A percentile compares a stretch with the other conserved stretches of the same genome.
Evolutionary conservation across 2,113 vertebrate species (phyloP).

Genomic region (Phylloscopus trochilus): DNA sequence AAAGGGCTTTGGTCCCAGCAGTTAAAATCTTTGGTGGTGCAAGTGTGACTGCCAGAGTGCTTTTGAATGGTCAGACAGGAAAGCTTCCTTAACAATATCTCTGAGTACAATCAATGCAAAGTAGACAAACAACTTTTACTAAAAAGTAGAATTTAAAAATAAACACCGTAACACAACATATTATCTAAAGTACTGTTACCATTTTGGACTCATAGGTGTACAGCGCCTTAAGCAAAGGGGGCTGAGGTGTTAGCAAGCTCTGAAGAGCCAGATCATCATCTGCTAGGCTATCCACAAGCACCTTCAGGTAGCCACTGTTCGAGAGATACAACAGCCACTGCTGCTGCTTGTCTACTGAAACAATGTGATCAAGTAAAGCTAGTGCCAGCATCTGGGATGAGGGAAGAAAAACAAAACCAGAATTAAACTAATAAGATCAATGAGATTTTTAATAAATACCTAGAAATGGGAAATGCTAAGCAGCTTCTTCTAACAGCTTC

Average conservation of each 20-base stretch:
- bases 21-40: neutral
- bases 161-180: neutral
- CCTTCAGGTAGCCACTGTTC: slow-evolving; percentile 96
- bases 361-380: slow-evolving; percentile 86
- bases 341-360: slow-evolving; percentile 92
- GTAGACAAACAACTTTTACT: neutral
- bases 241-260: slow-evolving; percentile 87
- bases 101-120: neutral
- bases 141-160: neutral
- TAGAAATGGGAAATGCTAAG: neutral
- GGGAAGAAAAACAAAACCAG: neutral
- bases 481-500: neutral
- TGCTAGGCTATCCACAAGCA: slow-evolving; percentile 90
- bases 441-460: neutral
- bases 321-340: slow-evolving; percentile 93
- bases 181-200: slow-evolving; percentile 73
- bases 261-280: slow-evolving; percentile 90
- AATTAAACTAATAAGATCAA: neutral
- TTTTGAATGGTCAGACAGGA: neutral
- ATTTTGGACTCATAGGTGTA: slow-evolving; percentile 98
- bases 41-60: neutral
- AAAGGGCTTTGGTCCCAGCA: neutral
- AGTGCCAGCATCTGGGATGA: slow-evolving; percentile 89
- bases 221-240: slow-evolving; percentile 90
- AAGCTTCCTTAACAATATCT: neutral